Base-by-base conservation (phyloP, 2,113 vertebrate species). In the Amazona vittata region DNA sequence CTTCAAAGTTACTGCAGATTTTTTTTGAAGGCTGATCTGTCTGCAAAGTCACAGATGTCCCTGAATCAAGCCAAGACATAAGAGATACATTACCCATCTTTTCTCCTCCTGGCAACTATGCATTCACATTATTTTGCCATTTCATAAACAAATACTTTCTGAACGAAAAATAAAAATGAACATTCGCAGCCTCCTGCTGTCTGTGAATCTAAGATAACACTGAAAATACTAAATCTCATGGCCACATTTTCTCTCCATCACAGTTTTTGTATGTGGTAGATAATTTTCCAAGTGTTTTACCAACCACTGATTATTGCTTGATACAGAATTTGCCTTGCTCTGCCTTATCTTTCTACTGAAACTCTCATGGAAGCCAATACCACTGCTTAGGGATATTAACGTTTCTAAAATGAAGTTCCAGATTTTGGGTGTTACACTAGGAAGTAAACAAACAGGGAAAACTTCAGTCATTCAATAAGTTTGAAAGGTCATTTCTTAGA, bases 1-100 rank as follows among this genome's bases (percentile, higher is more conserved):
- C 76, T 73, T 47, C 39, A 74, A 21, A 81, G 63, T 49, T 67
- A 59, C 0, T 69, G 57, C 65, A 84, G 64, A 52, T 46, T 67
- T 67, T 62, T 89, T 41, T 7, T 9, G 50, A 62, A 89, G 64
- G 22, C 69, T 86, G 70, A 91, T 83, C 37, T 69, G 70, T 49
- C 44, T 89, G 0, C 71, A 74, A 79, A 91, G 91, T 49, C 95
- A 49, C 83, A 94, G 69, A 93, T 84, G 90, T 64, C 96, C 80
- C 90, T 82, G 89, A 71, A 39, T 15, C 5, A 12, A 89, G 83
- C 47, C 92, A 68, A 76, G 73, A 28, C 39, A 82, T n/a, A 74
- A 39, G 10, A 87, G 44, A 75, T 26, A 65, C 19, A 39, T 52
- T 11, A 57, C 4, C 65, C 33, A 2, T 57, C 57, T 81, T 6